Percentiles rank a stretch among this genome's conserved stretches.
Conservation (phyloP, 2,888 invertebrate species). For the Tubulanus polymorphus region DNA sequence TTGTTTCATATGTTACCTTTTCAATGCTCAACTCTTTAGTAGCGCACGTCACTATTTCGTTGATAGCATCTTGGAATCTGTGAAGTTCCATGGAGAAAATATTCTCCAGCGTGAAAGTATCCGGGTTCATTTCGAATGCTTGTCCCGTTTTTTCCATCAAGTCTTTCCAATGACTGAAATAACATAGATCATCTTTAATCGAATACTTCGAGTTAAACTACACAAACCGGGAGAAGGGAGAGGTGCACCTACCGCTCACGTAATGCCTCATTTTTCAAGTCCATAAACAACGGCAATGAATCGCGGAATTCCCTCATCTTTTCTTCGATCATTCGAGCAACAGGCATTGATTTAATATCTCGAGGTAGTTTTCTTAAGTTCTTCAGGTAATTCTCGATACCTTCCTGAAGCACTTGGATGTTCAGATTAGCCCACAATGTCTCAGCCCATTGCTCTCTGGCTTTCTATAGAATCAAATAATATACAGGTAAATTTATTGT, state of each 20-base stretch:
- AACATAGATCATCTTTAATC: neutral
- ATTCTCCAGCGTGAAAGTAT: conserved; percentile 84
- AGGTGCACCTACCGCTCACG: conserved; percentile 60
- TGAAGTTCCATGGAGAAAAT: conserved; percentile 91
- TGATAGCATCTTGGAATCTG: conserved; percentile 74
- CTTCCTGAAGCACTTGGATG: conserved; percentile 76
- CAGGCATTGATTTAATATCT: conserved; percentile 57
- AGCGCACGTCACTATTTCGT: conserved; percentile 81
- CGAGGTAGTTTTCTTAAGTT: conserved; percentile 74
- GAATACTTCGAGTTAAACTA: neutral
- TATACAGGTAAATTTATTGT: neutral
- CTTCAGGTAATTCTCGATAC: conserved; percentile 79
- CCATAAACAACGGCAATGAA: conserved; percentile 83
- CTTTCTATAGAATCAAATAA: conserved; percentile 53
- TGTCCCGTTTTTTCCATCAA: conserved; percentile 80
- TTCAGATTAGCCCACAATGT: conserved; percentile 84
- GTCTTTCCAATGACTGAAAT: conserved; percentile 75
- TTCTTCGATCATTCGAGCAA: conserved; percentile 70
- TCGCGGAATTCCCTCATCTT: conserved; percentile 85
- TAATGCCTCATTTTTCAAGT: conserved; percentile 85
- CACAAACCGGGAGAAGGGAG: neutral
- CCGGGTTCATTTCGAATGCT: conserved; percentile 80
- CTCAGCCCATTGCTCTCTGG: conserved; percentile 77
- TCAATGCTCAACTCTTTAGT: conserved; percentile 89
- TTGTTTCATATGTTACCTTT: conserved; percentile 53